Conservation (phyloP, 2,888 invertebrate genomes). For the Andrena camellia region DNA sequence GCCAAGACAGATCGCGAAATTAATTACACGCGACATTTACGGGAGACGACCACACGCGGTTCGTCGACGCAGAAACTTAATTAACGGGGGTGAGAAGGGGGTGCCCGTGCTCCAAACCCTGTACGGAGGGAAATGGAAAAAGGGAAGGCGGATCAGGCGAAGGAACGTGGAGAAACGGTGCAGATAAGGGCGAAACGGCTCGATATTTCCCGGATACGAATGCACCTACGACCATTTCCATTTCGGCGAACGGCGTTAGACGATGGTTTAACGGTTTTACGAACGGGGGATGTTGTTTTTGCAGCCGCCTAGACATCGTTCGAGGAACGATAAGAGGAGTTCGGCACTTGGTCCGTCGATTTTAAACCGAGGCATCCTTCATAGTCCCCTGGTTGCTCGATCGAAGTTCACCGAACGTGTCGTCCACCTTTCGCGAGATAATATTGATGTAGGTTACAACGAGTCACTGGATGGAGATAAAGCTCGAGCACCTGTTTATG, state of each 20-base stretch:
- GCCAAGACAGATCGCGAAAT: constrained; percentile 22
- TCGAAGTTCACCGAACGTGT: not conserved
- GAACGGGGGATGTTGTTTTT: constrained; percentile 23
- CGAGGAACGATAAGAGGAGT: constrained; percentile 8
- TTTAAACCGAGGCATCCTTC: constrained; percentile 17
- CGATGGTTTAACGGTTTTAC: constrained; percentile 30
- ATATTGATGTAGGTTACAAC: constrained; percentile 1
- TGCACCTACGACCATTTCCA: constrained; percentile 23
- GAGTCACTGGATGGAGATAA: not conserved
- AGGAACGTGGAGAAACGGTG: not conserved
- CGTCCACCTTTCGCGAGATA: not conserved
- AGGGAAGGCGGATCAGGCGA: not conserved
- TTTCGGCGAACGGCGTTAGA: constrained; percentile 11
- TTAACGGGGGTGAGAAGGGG: constrained; percentile 17
- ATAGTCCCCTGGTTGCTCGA: not conserved
- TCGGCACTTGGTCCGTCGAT: constrained; percentile 6
- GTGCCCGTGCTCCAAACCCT: not conserved
- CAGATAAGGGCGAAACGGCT: constrained; percentile 16
- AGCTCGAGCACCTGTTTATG: not conserved
- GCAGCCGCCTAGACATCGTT: not conserved
- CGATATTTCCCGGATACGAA: constrained; percentile 16
- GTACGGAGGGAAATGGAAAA: constrained; percentile 21
- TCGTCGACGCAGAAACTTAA: constrained; percentile 29
- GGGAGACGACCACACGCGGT: constrained; percentile 23
- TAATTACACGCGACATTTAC: constrained; percentile 55